Conservation (phyloP, 2,113 vertebrate genomes). For the Sisor rabdophorus region DNA sequence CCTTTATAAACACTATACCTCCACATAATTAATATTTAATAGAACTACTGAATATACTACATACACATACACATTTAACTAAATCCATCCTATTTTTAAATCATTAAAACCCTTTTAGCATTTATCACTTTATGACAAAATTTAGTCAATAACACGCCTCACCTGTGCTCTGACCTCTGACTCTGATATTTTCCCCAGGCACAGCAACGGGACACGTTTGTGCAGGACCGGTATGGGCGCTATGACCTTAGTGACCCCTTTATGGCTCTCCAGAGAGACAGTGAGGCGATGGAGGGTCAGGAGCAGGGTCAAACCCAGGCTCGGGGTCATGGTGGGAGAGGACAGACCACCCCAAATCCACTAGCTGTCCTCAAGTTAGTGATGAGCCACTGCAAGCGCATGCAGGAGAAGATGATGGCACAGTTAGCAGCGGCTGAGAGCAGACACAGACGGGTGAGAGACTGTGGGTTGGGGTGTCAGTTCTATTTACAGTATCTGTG, state of each 20-base stretch:
- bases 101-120: conserved; percentile 1
- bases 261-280: conserved; percentile 92
- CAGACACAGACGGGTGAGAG: conserved; percentile 84
- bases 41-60: not conserved
- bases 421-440: conserved; percentile 88
- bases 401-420: conserved; percentile 94
- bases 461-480: conserved; percentile 1
- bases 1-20: not conserved
- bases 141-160: not conserved
- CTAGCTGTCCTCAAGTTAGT: conserved; percentile 89
- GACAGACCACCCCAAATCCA: conserved; percentile 77
- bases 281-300: conserved; percentile 71
- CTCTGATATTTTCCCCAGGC: conserved; percentile 70
- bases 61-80: not conserved
- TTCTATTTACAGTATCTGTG: not conserved
- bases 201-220: conserved; percentile 85
- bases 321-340: conserved; percentile 66
- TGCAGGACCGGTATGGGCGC: conserved; percentile 92
- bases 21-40: not conserved
- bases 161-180: conserved; percentile 18
- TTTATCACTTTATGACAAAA: not conserved
- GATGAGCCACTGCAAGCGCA: conserved; percentile 92
- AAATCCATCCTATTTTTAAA: not conserved
- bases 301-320: conserved; percentile 64
- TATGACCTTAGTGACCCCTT: conserved; percentile 93